A percentile compares a stretch with the other conserved stretches of the same genome.
Evolutionary conservation across 2,797 vertebrate species (phyloP).

Genomic region (Synaphobranchus kaupii): DNA sequence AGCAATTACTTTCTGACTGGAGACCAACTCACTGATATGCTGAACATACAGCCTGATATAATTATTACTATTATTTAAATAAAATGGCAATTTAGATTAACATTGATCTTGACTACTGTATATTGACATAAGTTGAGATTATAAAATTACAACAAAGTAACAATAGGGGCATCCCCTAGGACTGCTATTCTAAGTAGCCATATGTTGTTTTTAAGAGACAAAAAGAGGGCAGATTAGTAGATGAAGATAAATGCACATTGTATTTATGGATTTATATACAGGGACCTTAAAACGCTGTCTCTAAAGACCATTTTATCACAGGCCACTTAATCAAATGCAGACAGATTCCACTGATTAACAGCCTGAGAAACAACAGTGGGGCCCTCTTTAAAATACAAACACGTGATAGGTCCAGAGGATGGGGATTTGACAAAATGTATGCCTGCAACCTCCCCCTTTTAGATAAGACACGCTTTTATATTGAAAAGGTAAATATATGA

Average conservation of each 20-base stretch:
- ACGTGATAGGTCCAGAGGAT: neutral
- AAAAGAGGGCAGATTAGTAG: constrained; percentile 72
- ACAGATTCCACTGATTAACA: constrained; percentile 67
- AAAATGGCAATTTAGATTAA: neutral
- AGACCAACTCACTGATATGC: neutral
- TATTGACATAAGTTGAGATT: constrained; percentile 17
- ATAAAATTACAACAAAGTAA: constrained; percentile 57
- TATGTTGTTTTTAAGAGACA: constrained; percentile 71
- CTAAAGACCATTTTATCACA: constrained; percentile 65
- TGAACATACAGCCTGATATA: neutral
- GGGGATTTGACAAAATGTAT: neutral
- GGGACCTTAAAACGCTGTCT: constrained; percentile 73
- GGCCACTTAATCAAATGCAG: constrained; percentile 74
- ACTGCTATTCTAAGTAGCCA: constrained; percentile 56
- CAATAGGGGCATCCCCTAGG: constrained; percentile 72
- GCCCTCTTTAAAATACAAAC: neutral
- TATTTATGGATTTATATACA: constrained; percentile 68
- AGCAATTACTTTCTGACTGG: neutral
- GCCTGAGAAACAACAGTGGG: constrained; percentile 61
- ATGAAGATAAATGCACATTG: constrained; percentile 74
- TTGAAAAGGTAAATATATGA: neutral
- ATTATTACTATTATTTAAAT: neutral
- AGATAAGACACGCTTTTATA: neutral
- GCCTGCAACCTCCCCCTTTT: neutral
- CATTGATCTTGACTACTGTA: neutral